Evolutionary conservation across 2,888 invertebrate genomes (phyloP), one percentile per base, ranked within the genome.

Genomic region (Melanchra persicariae): DNA sequence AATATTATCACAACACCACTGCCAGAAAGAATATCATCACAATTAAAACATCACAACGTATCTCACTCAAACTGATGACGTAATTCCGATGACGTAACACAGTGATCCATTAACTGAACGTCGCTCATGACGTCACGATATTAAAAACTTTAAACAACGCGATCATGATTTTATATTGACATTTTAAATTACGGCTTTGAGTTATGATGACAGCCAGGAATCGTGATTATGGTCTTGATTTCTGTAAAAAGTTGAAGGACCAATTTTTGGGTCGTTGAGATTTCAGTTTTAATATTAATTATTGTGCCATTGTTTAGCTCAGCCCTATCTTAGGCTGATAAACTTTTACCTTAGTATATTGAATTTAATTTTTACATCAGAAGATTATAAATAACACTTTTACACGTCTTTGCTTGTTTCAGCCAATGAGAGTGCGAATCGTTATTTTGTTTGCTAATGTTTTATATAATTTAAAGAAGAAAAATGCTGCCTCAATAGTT

Each of bases 41-140:
- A 67, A 62, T 61, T 58, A 54, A 62, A 79, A 57, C 55, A 54
- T 52, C 10, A 51, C 22, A 43, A 47, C 3, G 12, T 43, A 19
- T 49, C 3, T 26, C 34, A 19, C 40, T 40, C n/a, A 34, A 60
- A 43, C 30, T 51, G 54, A 79, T 65, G 70, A 65, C 49, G 51
- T 47, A 15, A 73, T 26, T 1, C 22, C 7, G 54, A 80, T 63
- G 63, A 60, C 47, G 57, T 45, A 22, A 72, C 10, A 49, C 17
- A 10, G 24, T n/a, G 43, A 62, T 66, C 62, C 76, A 78, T 75
- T 70, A 66, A 19, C 22, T 26, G n/a, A 0, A 19, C 40, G 76
- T 70, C 81, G 80, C 26, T 54, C 43, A 49, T 75, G 54, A 69
- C 47, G 47, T 62, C 62, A 63, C 45, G 22, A 10, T 57, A 64